Evolutionary conservation across 2,888 invertebrate species (phyloP).

Genomic region (Globia sparganii): DNA sequence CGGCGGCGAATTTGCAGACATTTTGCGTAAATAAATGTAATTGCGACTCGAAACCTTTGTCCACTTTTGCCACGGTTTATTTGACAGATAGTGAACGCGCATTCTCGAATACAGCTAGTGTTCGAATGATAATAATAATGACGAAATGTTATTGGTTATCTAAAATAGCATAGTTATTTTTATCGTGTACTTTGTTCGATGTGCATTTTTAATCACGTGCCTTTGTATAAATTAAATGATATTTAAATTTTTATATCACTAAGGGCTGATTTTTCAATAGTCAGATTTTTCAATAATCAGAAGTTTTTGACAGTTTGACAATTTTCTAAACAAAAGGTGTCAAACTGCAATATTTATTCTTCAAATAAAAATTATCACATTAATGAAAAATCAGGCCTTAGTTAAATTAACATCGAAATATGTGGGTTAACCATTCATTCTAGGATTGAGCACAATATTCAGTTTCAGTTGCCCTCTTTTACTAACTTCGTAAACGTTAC

Average conservation of each 20-base stretch:
- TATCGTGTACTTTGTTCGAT: conserved; percentile 58
- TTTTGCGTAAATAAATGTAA: conserved; percentile 82
- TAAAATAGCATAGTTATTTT: conserved; percentile 26
- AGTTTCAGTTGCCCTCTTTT: neutral
- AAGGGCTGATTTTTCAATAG: no score
- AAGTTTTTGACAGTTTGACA: no score
- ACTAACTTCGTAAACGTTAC: conserved; percentile 64
- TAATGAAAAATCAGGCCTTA: no score
- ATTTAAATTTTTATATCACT: neutral
- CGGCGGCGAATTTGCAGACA: conserved; percentile 88
- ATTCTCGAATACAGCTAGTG: conserved; percentile 78
- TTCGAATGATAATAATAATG: conserved; percentile 19
- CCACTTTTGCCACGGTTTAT: conserved; percentile 80
- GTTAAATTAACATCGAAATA: neutral
- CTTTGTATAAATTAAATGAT: neutral
- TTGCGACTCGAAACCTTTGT: conserved; percentile 85
- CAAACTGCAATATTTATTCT: no score
- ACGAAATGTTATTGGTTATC: neutral
- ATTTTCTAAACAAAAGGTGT: no score
- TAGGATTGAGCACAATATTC: neutral
- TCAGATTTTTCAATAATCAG: no score
- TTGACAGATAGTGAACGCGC: conserved; percentile 82
- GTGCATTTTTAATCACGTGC: conserved; percentile 20
- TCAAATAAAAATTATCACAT: no score
- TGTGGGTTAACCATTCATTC: neutral